phyloP scores from a whole-genome alignment of 2,113 vertebrate species.

The Rhineura floridana region DNA sequence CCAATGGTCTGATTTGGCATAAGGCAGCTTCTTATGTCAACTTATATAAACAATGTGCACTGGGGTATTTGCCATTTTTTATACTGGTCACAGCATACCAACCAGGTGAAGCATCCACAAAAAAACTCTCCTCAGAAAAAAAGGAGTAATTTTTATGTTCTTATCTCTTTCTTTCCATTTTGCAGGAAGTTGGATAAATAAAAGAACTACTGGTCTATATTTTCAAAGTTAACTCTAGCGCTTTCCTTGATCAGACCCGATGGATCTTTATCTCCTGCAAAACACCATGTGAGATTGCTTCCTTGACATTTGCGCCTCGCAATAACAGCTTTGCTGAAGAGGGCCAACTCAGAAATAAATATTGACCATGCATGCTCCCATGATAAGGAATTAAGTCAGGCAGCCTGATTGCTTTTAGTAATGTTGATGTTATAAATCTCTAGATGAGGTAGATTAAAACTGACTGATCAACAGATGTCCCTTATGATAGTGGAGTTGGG shows the following conservation, averaged over 20 bases:
- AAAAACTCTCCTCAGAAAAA: background rate
- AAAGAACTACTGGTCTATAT: background rate
- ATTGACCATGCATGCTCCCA: constrained; percentile 8
- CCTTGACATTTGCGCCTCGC: background rate
- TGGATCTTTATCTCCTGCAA: background rate
- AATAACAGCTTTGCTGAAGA: background rate
- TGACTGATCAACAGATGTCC: constrained; percentile 26
- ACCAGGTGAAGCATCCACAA: background rate
- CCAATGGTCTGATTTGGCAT: too few relatives aligned
- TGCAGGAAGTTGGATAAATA: background rate
- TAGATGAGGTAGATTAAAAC: constrained; percentile 14
- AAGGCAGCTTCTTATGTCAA: too few relatives aligned
- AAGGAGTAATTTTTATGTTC: background rate
- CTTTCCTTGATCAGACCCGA: background rate
- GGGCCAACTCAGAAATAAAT: constrained; percentile 20
- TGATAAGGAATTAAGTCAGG: background rate
- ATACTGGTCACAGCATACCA: too few relatives aligned
- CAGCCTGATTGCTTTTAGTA: constrained; percentile 20
- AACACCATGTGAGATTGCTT: background rate
- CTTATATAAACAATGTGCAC: too few relatives aligned
- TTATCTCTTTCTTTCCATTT: background rate
- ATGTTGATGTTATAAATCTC: constrained; percentile 32
- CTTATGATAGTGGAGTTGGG: background rate
- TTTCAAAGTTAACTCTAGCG: background rate
- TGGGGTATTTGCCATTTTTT: too few relatives aligned